Percentiles rank a stretch among this genome's conserved stretches.
Evolutionary conservation across 2,888 invertebrate genomes (phyloP).

Genomic region (Miltochrista miniata): DNA sequence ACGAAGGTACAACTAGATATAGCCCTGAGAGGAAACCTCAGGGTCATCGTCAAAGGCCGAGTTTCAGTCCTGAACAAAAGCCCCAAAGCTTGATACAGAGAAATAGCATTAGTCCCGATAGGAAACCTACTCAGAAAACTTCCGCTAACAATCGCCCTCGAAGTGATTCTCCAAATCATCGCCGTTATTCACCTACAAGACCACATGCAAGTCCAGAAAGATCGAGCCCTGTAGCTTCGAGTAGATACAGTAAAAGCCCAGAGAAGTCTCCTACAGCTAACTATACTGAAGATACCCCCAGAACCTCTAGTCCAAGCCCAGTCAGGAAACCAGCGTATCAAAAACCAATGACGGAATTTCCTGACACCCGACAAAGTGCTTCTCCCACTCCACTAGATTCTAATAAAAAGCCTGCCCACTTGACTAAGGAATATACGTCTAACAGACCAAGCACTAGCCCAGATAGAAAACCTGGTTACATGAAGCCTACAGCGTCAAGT

Average conservation of each 20-base stretch:
- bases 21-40: conserved; percentile 61
- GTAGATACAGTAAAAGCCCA: conserved; percentile 20
- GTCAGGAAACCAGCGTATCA: conserved; percentile 37
- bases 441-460: conserved; percentile 37
- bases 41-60: conserved; percentile 48
- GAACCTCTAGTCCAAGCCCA: conserved; percentile 43
- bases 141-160: conserved; percentile 11
- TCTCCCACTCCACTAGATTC: neutral
- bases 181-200: conserved; percentile 32
- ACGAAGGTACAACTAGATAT: conserved; percentile 51
- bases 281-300: conserved; percentile 8
- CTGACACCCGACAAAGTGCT: conserved; percentile 10
- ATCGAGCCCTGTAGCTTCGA: conserved; percentile 16
- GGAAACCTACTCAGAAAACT: conserved; percentile 30
- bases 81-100: conserved; percentile 35
- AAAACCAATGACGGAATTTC: conserved; percentile 16
- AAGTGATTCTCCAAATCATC: conserved; percentile 18
- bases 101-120: conserved; percentile 51
- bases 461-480: conserved; percentile 56
- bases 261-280: conserved; percentile 15
- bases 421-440: conserved; percentile 17
- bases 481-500: conserved; percentile 54
- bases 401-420: neutral
- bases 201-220: conserved; percentile 46
- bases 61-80: conserved; percentile 62